Conservation (phyloP, 2,113 vertebrate species). For the Lamprotornis superbus region DNA sequence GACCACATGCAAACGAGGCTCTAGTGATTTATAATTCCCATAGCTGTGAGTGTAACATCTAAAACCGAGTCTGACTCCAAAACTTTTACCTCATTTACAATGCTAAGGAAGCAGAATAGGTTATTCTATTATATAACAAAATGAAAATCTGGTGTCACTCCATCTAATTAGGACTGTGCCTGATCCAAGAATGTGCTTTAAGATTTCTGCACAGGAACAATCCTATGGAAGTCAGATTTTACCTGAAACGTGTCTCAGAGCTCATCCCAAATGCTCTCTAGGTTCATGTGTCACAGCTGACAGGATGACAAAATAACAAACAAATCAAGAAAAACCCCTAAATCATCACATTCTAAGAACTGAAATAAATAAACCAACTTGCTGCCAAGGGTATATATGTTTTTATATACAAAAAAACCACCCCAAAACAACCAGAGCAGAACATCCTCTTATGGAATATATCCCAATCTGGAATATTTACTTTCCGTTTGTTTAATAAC, state of each 20-base stretch:
- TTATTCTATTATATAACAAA: neutral
- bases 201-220: neutral
- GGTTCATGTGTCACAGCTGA: slow-evolving; percentile 13
- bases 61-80: neutral
- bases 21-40: neutral
- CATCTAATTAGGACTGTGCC: neutral
- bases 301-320: slow-evolving; percentile 59
- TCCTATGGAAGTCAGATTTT: neutral
- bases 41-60: neutral
- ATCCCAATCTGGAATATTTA: slow-evolving; percentile 76
- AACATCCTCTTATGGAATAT: slow-evolving; percentile 81
- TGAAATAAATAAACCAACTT: slow-evolving; percentile 62
- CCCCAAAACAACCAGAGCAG: neutral
- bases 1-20: neutral
- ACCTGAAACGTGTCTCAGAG: slow-evolving; percentile 24
- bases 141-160: neutral
- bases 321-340: slow-evolving; percentile 52
- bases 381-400: slow-evolving; percentile 69
- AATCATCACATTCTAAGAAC: slow-evolving; percentile 75
- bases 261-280: neutral
- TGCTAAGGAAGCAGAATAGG: neutral
- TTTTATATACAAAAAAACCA: slow-evolving; percentile 52
- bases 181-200: neutral
- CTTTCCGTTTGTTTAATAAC: slow-evolving; percentile 82
- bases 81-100: neutral